These are phyloP conservation scores for Miichthys miiuy DNA, from an alignment of 2,797 vertebrate species.

Conservation along the genomic window DNA sequence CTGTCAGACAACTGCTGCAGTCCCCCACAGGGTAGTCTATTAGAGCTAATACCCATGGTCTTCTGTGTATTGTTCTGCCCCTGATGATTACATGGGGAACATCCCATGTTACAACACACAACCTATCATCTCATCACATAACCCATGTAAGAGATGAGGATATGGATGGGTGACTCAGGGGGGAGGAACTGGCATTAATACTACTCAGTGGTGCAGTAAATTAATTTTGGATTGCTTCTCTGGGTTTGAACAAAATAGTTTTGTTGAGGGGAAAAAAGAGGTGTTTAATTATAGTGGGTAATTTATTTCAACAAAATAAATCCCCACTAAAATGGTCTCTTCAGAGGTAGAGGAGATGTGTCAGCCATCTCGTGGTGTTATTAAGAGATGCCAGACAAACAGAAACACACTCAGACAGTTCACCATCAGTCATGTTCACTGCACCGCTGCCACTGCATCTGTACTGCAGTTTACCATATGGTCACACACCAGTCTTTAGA, in stretches of 20 bases:
- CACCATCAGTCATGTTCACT: slow-evolving; percentile 58
- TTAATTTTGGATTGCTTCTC: slow-evolving; percentile 87
- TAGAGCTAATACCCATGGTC: slow-evolving; percentile 66
- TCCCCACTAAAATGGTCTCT: slow-evolving; percentile 75
- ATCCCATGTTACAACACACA: slow-evolving; percentile 78
- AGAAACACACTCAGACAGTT: slow-evolving; percentile 38
- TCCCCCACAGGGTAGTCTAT: slow-evolving; percentile 70
- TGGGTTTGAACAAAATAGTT: slow-evolving; percentile 86
- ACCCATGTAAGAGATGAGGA: slow-evolving; percentile 64
- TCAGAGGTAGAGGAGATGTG: slow-evolving; percentile 70
- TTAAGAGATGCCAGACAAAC: slow-evolving; percentile 67
- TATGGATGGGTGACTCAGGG: slow-evolving; percentile 53
- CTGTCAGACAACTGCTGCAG: slow-evolving; percentile 42
- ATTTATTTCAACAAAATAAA: slow-evolving; percentile 86
- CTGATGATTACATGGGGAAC: slow-evolving; percentile 78
- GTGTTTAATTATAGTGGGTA: slow-evolving; percentile 86
- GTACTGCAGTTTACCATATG: slow-evolving; percentile 44
- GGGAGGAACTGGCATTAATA: slow-evolving; percentile 79
- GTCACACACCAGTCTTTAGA: slow-evolving; percentile 34
- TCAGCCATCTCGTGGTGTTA: slow-evolving; percentile 70
- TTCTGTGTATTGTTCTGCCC: slow-evolving; percentile 65
- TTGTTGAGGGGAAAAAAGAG: slow-evolving; percentile 85
- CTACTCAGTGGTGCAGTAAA: slow-evolving; percentile 86
- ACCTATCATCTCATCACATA: slow-evolving; percentile 74
- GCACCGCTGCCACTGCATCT: slow-evolving; percentile 35